A percentile compares a stretch with the other conserved stretches of the same genome.
Evolutionary conservation across 23 tunicate species (phyloP).

Genomic region (Corella eumyota): DNA sequence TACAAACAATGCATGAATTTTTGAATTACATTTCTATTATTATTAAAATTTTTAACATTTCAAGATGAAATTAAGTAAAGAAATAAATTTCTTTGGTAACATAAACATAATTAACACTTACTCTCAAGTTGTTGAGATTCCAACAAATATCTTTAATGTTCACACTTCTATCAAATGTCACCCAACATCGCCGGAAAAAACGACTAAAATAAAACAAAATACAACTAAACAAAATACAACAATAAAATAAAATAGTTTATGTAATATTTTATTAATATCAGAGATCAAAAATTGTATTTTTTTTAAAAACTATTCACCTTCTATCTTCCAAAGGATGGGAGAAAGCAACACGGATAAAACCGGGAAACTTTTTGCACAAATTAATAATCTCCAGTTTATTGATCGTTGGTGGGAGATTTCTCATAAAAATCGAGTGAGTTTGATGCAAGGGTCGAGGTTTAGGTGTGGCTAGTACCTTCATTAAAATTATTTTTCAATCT

Average conservation of each 20-base stretch:
- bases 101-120: constrained; percentile 3
- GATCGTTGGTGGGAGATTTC: constrained; percentile 90
- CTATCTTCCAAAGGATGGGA: constrained; percentile 93
- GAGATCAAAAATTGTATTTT: no score
- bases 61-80: neutral
- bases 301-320: constrained; percentile 34
- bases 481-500: no score
- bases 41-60: no score
- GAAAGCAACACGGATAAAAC: constrained; percentile 95
- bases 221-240: neutral
- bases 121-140: constrained; percentile 88
- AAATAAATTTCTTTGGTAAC: neutral
- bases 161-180: constrained; percentile 81
- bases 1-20: no score
- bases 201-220: constrained; percentile 28
- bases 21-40: no score
- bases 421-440: constrained; percentile 93
- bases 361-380: constrained; percentile 89
- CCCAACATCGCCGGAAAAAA: constrained; percentile 99
- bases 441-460: constrained; percentile 78
- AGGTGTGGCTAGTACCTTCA: neutral
- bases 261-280: no score
- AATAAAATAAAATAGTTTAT: neutral
- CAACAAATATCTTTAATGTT: constrained; percentile 99
- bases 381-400: constrained; percentile 83